phyloP scores from a whole-genome alignment of 2,888 invertebrate species.

The Nomada fucata region DNA sequence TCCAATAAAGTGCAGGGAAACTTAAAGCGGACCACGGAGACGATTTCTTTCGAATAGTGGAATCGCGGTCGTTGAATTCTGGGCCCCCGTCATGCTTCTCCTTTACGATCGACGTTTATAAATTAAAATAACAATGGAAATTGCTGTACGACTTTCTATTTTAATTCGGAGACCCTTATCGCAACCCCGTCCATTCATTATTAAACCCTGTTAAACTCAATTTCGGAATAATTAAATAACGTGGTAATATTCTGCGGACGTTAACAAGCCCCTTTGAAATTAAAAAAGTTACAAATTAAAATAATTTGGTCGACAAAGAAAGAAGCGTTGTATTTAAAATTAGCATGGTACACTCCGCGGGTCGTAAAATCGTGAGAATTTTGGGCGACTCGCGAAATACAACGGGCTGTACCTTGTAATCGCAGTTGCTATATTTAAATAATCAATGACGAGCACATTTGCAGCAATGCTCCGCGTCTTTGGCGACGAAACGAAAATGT shows the following conservation, averaged over 20 bases:
- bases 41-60: constrained; percentile 33
- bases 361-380: not conserved
- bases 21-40: constrained; percentile 42
- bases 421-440: constrained; percentile 79
- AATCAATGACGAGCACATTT: constrained; percentile 77
- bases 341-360: too few species aligned
- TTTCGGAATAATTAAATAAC: too few species aligned
- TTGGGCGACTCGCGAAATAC: constrained; percentile 27
- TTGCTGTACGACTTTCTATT: too few species aligned
- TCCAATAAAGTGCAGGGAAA: constrained; percentile 76
- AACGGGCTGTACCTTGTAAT: constrained; percentile 49
- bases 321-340: too few species aligned
- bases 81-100: constrained; percentile 10
- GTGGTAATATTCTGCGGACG: too few species aligned
- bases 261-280: too few species aligned
- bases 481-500: constrained; percentile 38
- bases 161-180: too few species aligned
- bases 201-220: too few species aligned
- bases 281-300: too few species aligned
- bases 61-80: constrained; percentile 50
- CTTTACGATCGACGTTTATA: constrained; percentile 7
- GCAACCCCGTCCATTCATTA: too few species aligned
- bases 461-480: constrained; percentile 63
- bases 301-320: too few species aligned
- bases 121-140: not conserved